Evolutionary conservation across 92 coral and sea anemone genomes (phyloP).

Genomic region (Nematostella vectensis): DNA sequence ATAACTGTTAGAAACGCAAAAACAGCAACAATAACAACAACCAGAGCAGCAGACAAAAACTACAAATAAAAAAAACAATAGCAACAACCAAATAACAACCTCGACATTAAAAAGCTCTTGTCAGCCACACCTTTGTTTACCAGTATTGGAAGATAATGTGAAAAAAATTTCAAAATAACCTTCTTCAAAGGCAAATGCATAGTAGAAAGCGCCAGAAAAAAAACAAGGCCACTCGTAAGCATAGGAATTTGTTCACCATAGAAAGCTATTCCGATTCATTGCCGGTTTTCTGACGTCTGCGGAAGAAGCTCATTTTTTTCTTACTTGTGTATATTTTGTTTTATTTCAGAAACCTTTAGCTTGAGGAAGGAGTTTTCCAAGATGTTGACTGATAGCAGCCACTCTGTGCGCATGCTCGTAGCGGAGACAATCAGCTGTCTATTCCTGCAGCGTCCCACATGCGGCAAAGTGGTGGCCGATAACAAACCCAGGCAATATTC

Average conservation of each 20-base stretch:
- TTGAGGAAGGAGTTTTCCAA: constrained; percentile 54
- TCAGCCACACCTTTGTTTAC: too few relatives aligned
- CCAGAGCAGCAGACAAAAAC: not conserved
- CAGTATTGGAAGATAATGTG: too few relatives aligned
- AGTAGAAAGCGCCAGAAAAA: too few relatives aligned
- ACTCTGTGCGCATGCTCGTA: constrained; percentile 73
- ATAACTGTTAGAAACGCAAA: not conserved
- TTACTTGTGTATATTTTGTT: too few relatives aligned
- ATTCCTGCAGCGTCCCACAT: constrained; percentile 40
- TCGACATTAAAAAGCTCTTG: not conserved
- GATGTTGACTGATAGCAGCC: constrained; percentile 76
- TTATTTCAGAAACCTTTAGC: constrained; percentile 16
- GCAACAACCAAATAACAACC: not conserved
- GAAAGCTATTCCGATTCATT: too few relatives aligned
- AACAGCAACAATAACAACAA: constrained; percentile 3
- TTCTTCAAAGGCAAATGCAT: too few relatives aligned
- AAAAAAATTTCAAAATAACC: too few relatives aligned
- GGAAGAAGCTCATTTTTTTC: too few relatives aligned
- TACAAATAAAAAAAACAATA: not conserved
- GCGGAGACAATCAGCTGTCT: constrained; percentile 72
- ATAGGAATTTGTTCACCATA: too few relatives aligned
- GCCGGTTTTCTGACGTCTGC: too few relatives aligned
- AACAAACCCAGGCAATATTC: constrained; percentile 57
- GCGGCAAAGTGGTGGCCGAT: constrained; percentile 40
- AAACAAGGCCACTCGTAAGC: not conserved